Evolutionary conservation across 2,888 invertebrate genomes (phyloP).

Genomic region (Ichneumoninae sp.): DNA sequence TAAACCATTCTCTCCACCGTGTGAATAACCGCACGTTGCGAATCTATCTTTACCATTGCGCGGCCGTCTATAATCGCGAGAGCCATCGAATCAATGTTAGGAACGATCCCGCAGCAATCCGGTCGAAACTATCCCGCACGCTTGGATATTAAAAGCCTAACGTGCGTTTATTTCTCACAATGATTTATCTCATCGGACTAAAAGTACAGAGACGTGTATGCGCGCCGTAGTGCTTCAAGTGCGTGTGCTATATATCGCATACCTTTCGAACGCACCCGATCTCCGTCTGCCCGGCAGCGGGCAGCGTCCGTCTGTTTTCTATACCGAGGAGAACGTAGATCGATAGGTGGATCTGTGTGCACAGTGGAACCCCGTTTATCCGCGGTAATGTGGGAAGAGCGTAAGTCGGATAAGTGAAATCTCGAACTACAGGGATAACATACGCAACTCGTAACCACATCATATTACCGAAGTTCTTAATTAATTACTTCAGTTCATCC

Average conservation of each 20-base stretch:
- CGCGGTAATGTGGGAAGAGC: no score
- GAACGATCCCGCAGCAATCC: slow-evolving; percentile 52
- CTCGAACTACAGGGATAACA: no score
- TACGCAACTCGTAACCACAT: no score
- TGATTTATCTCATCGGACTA: slow-evolving; percentile 55
- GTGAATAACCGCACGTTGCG: slow-evolving; percentile 47
- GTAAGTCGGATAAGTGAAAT: no score
- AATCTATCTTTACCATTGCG: slow-evolving; percentile 58
- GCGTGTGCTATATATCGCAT: slow-evolving; percentile 45
- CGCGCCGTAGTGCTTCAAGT: slow-evolving; percentile 21
- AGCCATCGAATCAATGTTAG: slow-evolving; percentile 60
- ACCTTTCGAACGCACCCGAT: slow-evolving; percentile 39
- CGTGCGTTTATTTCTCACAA: slow-evolving; percentile 45
- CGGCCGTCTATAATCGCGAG: slow-evolving; percentile 40
- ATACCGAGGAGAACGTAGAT: neutral
- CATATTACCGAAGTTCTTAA: no score
- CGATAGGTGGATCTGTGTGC: neutral
- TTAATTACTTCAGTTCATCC: no score
- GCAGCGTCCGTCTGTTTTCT: neutral
- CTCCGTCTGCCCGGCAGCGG: neutral
- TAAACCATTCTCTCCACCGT: slow-evolving; percentile 53
- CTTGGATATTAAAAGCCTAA: slow-evolving; percentile 61
- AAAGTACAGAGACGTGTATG: slow-evolving; percentile 6
- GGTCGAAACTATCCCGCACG: slow-evolving; percentile 46
- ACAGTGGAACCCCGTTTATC: no score